Evolutionary conservation across 1,140 invertebrate species (phyloP).

Genomic region (Odontomachus brunneus): DNA sequence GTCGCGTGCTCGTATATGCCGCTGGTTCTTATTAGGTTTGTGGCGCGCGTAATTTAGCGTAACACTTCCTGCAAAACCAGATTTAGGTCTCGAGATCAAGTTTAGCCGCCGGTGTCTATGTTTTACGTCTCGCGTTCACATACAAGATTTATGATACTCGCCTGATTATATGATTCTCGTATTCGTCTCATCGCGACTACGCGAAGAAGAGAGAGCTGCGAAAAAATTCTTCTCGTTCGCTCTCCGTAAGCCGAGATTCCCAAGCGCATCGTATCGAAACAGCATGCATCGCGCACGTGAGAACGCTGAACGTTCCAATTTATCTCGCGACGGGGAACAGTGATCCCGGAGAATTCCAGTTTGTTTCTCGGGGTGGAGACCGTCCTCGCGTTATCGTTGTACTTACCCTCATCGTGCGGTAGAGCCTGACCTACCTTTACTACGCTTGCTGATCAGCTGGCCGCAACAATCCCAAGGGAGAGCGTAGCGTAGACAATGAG

Average conservation of each 20-base stretch:
- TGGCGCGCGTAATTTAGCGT: slow-evolving; percentile 31
- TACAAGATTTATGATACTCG: no score
- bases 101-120: background rate
- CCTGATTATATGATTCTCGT: no score
- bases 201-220: background rate
- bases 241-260: no score
- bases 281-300: background rate
- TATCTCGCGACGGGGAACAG: slow-evolving; percentile 27
- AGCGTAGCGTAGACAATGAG: slow-evolving; percentile 20
- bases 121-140: background rate
- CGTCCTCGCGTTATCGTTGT: slow-evolving; percentile 11
- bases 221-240: background rate
- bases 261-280: slow-evolving; percentile 8
- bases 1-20: slow-evolving; percentile 21
- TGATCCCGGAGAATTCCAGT: slow-evolving; percentile 8
- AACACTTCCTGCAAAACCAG: slow-evolving; percentile 25
- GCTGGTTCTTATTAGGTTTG: slow-evolving; percentile 1
- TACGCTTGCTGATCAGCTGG: slow-evolving; percentile 32
- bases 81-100: slow-evolving; percentile 39
- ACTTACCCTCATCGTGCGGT: background rate
- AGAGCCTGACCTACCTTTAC: slow-evolving; percentile 66
- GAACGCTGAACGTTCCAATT: slow-evolving; percentile 30
- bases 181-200: no score
- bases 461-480: slow-evolving; percentile 8
- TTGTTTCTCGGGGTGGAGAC: slow-evolving; percentile 3